phyloP scores from a whole-genome alignment of 2,113 vertebrate genomes.

The Romanogobio albipinnatus region DNA sequence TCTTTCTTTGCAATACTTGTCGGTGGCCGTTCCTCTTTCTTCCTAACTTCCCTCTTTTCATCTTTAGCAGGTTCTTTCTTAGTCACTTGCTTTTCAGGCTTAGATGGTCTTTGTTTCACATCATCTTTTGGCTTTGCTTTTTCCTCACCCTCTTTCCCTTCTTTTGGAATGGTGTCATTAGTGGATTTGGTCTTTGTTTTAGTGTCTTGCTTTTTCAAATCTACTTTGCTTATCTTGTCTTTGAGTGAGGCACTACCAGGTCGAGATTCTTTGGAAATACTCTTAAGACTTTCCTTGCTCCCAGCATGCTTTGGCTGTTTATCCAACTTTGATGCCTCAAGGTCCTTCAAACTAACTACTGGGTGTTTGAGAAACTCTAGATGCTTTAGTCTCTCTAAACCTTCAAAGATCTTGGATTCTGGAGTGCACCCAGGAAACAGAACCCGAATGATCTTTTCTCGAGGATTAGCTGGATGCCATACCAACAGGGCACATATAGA shows the following conservation, averaged over 20 bases:
- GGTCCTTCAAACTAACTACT: slow-evolving; percentile 79
- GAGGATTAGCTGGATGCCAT: slow-evolving; percentile 85
- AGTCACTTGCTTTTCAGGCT: slow-evolving; percentile 63
- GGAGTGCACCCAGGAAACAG: slow-evolving; percentile 91
- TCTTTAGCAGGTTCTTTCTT: slow-evolving; percentile 81
- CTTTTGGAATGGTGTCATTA: slow-evolving; percentile 61
- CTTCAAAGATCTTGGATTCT: slow-evolving; percentile 85
- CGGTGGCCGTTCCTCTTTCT: slow-evolving; percentile 73
- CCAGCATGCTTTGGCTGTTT: slow-evolving; percentile 80
- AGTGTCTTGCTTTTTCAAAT: slow-evolving; percentile 72
- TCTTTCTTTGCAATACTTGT: slow-evolving; percentile 65
- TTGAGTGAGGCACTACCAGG: slow-evolving; percentile 62
- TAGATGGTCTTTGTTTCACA: slow-evolving; percentile 65
- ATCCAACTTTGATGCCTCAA: slow-evolving; percentile 69
- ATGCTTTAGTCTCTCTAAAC: slow-evolving; percentile 87
- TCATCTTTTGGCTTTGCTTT: slow-evolving; percentile 74
- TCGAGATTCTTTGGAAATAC: slow-evolving; percentile 68
- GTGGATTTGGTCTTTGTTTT: slow-evolving; percentile 73
- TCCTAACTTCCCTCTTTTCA: slow-evolving; percentile 72
- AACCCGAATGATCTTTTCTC: slow-evolving; percentile 88
- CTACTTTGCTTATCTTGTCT: slow-evolving; percentile 66
- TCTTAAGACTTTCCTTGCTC: slow-evolving; percentile 87
- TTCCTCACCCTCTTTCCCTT: slow-evolving; percentile 71
- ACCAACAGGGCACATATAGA: slow-evolving; percentile 89
- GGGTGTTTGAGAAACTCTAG: slow-evolving; percentile 86